Base-by-base conservation (phyloP, 2,113 vertebrate genomes). In the Corydoras maculifer region DNA sequence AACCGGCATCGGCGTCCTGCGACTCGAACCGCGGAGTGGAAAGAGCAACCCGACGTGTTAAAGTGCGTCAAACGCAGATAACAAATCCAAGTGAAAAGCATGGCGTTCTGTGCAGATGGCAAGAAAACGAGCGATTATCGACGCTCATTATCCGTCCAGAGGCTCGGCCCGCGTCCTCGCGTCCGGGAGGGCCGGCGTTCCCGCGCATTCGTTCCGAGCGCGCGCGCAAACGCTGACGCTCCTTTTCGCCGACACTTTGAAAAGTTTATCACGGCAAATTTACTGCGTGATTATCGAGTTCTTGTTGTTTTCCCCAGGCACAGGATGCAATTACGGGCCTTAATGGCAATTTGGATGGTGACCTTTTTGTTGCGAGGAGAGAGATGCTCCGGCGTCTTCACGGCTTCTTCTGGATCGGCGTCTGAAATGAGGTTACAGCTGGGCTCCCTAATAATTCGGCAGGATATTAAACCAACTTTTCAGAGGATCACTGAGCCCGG, bases 231-330 rank as follows among this genome's bases (percentile, higher is more conserved):
- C 70, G 75, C 63, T 75, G 69, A 70, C 66, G 74, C 75, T 73
- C 76, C 71, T 80, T 82, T 72, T 54, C 32, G 70, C 53, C 79
- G 77, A 80, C 81, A 77, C 79, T 80, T 75, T 79, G 72, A 79
- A 80, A 79, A 76, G 75, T 82, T 76, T 72, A 82, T 77, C 77
- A 82, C 50, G 77, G 78, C 75, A 68, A 80, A 79, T 82, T 80
- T 80, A 75, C 76, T 68, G 60, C 65, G 74, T 68, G 72, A 77
- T 73, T 76, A 68, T 78, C 67, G 77, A 73, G 55, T 77, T 80
- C 71, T 73, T 70, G 30, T 69, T 73, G 63, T 73, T 70, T 77
- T 74, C 78, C 77, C 72, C 29, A 63, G 63, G 59, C 77, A 77
- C 72, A 73, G 67, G 74, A 81, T 75, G 73, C 75, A 82, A 82